These are phyloP conservation scores for Taenioides sp. DNA, from an alignment of 2,797 vertebrate species.

Conservation along the genomic window DNA sequence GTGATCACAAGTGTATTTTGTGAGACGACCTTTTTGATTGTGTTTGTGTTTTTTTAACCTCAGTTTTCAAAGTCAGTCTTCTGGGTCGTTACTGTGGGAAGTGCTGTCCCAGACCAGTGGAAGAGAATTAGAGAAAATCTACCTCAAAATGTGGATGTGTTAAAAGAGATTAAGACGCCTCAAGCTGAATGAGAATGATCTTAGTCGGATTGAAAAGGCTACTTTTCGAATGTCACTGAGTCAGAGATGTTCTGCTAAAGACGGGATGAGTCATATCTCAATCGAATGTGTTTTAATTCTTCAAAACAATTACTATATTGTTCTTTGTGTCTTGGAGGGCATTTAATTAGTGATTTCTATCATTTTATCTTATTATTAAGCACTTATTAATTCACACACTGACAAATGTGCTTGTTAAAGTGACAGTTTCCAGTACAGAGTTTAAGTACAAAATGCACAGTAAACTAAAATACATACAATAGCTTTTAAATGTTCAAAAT, in stretches of 20 bases:
- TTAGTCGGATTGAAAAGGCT: conserved; percentile 38
- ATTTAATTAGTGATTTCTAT: neutral
- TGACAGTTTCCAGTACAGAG: neutral
- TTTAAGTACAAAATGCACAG: too few species aligned
- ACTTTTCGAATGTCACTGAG: conserved; percentile 53
- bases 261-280: conserved; percentile 20
- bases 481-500: neutral
- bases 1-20: neutral
- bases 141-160: conserved; percentile 58
- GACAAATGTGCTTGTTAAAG: neutral
- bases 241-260: conserved; percentile 35
- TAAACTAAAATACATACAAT: too few species aligned
- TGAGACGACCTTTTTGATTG: conserved; percentile 5
- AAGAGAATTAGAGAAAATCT: conserved; percentile 62
- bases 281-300: conserved; percentile 30
- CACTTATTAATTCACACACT: conserved; percentile 1
- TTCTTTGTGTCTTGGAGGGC: neutral
- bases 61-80: neutral
- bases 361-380: neutral
- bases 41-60: neutral
- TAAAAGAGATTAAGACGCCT: conserved; percentile 50
- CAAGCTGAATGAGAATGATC: conserved; percentile 45
- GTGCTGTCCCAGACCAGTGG: conserved; percentile 50
- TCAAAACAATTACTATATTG: conserved; percentile 9
- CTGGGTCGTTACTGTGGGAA: conserved; percentile 15